Evolutionary conservation across 1,140 invertebrate genomes (phyloP), one percentile per base, ranked within the genome.

Genomic region (Artemia franciscana): DNA sequence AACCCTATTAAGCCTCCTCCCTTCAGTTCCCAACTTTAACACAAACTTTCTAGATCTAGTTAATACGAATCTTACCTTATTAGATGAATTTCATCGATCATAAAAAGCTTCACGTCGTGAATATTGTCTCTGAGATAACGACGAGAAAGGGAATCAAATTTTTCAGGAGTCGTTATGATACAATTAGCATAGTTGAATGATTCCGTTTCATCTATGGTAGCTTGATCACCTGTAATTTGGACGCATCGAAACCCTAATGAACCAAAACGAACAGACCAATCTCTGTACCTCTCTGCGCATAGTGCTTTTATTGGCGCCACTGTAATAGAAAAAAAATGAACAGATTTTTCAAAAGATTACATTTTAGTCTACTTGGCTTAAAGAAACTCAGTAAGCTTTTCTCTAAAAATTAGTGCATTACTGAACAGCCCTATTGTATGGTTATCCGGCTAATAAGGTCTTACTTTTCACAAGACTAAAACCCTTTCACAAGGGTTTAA

Each of bases 301-400:
- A 89, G 69, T 0, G 85, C 82, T 74, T 88, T 90, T 57, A 86
- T 79, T 18, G 87, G 86, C 1, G 84, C 84, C 78, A 88, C 84
- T 85, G 68, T 59, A 76, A 75, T 64, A 67, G 58, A 62, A 63
- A 65, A 67, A 62, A n/a, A n/a, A n/a, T n/a, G n/a, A n/a, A n/a
- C n/a, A n/a, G n/a, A n/a, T n/a, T n/a, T n/a, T n/a, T n/a, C n/a
- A n/a, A n/a, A n/a, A n/a, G n/a, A n/a, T n/a, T n/a, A n/a, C n/a
- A n/a, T n/a, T n/a, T n/a, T n/a, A n/a, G n/a, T n/a, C n/a, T n/a
- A n/a, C n/a, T n/a, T n/a, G n/a, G n/a, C n/a, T n/a, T n/a, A n/a
- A n/a, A n/a, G n/a, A n/a, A n/a, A n/a, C n/a, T n/a, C n/a, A n/a
- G n/a, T n/a, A n/a, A n/a, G n/a, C n/a, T n/a, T n/a, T n/a, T n/a